phyloP scores from a whole-genome alignment of 2,888 invertebrate species.

The Pollenia angustigena region DNA sequence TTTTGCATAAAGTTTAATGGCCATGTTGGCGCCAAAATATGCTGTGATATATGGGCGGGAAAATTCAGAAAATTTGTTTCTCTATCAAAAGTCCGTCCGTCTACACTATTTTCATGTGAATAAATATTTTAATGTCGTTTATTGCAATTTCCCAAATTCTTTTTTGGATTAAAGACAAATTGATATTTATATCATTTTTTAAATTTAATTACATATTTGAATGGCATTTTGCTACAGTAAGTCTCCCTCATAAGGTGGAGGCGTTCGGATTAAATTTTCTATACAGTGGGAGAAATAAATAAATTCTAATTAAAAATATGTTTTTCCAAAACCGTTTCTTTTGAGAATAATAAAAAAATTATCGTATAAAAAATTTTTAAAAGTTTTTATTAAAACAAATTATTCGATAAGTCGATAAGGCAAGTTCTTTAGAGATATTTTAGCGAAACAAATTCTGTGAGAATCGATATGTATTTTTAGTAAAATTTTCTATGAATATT shows the following conservation, averaged over 20 bases:
- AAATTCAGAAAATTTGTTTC: constrained; percentile 32
- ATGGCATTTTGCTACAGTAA: background rate
- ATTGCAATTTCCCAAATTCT: constrained; percentile 34
- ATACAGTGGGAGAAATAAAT: no score
- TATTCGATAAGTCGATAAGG: no score
- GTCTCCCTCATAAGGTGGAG: background rate
- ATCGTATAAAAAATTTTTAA: no score
- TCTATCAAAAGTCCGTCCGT: background rate
- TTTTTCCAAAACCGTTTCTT: no score
- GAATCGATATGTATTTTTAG: background rate
- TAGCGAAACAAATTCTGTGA: no score
- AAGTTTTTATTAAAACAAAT: no score
- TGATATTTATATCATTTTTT: constrained; percentile 22
- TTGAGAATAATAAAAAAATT: no score
- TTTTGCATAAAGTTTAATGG: constrained; percentile 69
- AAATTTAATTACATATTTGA: background rate
- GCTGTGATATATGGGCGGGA: constrained; percentile 54
- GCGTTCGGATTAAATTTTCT: no score
- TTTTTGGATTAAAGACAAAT: constrained; percentile 35
- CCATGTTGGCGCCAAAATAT: constrained; percentile 67
- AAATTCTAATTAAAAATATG: no score
- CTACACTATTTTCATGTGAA: background rate
- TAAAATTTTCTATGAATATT: background rate
- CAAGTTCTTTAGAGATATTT: no score
- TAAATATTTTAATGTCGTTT: constrained; percentile 40